A percentile compares a stretch with the other conserved stretches of the same genome.
phyloP scores from a whole-genome alignment of 2,113 vertebrate genomes.

The Alligator mississippiensis region DNA sequence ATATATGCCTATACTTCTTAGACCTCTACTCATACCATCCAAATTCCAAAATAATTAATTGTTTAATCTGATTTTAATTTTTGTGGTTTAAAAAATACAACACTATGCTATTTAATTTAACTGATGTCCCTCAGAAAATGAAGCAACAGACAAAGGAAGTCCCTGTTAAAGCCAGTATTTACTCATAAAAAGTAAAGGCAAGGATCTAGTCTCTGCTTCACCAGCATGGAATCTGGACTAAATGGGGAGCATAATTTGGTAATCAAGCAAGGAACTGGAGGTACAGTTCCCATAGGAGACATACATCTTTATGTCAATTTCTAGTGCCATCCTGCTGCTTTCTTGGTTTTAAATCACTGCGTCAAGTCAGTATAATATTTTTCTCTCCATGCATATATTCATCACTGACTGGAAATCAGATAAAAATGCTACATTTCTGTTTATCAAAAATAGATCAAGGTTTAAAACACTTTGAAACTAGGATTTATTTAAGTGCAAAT shows the following conservation, averaged over 20 bases:
- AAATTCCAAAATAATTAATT: constrained; percentile 53
- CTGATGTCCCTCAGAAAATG: not conserved
- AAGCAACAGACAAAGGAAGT: constrained; percentile 44
- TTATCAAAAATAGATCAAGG: constrained; percentile 60
- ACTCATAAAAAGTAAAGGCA: constrained; percentile 13
- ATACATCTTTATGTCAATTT: constrained; percentile 46
- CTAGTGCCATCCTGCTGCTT: constrained; percentile 45
- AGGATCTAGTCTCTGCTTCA: constrained; percentile 33
- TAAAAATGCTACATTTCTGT: constrained; percentile 45
- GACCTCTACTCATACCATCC: constrained; percentile 40
- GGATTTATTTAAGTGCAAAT: constrained; percentile 58
- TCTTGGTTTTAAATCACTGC: constrained; percentile 56
- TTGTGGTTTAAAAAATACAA: constrained; percentile 35
- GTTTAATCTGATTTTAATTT: constrained; percentile 54
- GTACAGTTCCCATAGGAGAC: constrained; percentile 28
- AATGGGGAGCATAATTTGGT: constrained; percentile 14
- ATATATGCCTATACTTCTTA: constrained; percentile 55
- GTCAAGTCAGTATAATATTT: constrained; percentile 39
- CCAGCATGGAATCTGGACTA: constrained; percentile 4
- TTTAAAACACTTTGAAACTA: constrained; percentile 48
- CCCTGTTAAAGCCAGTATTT: constrained; percentile 17
- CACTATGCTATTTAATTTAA: constrained; percentile 21
- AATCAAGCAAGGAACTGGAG: constrained; percentile 15
- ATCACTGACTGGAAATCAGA: constrained; percentile 57
- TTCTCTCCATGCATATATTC: constrained; percentile 50